phyloP scores from a whole-genome alignment of 1,140 invertebrate species.

The Tetragonula clypearis region DNA sequence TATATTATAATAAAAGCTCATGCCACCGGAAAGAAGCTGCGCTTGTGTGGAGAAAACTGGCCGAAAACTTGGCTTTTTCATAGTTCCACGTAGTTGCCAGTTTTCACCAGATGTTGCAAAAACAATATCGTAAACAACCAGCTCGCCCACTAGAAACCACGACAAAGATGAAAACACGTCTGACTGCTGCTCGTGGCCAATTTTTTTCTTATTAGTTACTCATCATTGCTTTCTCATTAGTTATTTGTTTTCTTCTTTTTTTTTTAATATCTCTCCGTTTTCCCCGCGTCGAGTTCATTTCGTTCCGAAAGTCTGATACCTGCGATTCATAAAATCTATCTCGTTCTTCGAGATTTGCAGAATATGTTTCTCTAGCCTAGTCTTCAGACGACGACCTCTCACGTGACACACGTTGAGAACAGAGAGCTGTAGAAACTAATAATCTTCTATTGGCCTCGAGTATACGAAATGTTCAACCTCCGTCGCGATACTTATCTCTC shows the following conservation, averaged over 20 bases:
- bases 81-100: conserved; percentile 19
- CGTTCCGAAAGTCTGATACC: not conserved
- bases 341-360: not conserved
- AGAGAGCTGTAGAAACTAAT: not conserved
- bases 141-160: not conserved
- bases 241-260: not conserved
- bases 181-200: not conserved
- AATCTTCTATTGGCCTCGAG: not conserved
- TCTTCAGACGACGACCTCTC: not conserved
- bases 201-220: not conserved
- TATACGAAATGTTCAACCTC: not conserved
- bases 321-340: not conserved
- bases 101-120: conserved; percentile 16
- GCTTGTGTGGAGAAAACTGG: conserved; percentile 45
- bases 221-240: not conserved
- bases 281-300: not conserved
- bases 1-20: conserved; percentile 54
- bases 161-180: not conserved
- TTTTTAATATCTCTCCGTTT: not conserved
- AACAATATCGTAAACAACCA: conserved; percentile 28
- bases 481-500: not conserved
- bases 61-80: not conserved
- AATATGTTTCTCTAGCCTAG: not conserved
- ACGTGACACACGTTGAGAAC: not conserved
- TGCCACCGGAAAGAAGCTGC: conserved; percentile 60